Conservation (phyloP, 2,797 vertebrate genomes). For the Tangara arthus region DNA sequence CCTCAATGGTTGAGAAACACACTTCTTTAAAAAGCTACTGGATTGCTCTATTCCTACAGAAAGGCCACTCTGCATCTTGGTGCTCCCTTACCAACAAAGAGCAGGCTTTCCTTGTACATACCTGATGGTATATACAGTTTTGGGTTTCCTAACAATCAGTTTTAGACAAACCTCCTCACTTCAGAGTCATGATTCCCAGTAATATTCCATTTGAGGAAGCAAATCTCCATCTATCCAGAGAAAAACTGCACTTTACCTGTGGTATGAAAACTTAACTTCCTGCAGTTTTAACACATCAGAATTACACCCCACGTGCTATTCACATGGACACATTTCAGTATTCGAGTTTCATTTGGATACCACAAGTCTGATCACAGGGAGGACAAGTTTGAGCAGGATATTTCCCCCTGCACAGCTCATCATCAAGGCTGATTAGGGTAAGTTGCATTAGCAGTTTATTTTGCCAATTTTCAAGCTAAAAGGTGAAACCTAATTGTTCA, state of each 20-base stretch:
- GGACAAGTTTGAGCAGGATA: background rate
- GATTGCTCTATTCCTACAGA: background rate
- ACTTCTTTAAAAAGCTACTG: background rate
- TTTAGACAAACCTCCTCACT: background rate
- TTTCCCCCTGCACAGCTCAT: background rate
- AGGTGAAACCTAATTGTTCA: background rate
- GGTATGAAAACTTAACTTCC: background rate
- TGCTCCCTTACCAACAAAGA: background rate
- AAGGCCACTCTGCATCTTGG: background rate
- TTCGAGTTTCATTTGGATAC: background rate
- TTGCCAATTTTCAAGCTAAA: background rate
- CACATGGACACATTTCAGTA: background rate
- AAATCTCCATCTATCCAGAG: background rate
- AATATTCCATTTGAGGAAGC: background rate
- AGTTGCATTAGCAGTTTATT: background rate
- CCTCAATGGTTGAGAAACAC: background rate
- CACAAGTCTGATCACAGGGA: background rate
- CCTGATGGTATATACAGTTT: background rate
- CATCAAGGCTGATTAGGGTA: background rate
- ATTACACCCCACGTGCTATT: background rate
- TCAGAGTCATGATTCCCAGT: background rate
- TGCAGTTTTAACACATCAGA: background rate
- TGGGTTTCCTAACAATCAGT: background rate
- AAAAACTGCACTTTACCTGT: background rate
- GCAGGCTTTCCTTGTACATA: background rate